phyloP scores from a whole-genome alignment of 2,113 vertebrate species.

The Noturus placidus region DNA sequence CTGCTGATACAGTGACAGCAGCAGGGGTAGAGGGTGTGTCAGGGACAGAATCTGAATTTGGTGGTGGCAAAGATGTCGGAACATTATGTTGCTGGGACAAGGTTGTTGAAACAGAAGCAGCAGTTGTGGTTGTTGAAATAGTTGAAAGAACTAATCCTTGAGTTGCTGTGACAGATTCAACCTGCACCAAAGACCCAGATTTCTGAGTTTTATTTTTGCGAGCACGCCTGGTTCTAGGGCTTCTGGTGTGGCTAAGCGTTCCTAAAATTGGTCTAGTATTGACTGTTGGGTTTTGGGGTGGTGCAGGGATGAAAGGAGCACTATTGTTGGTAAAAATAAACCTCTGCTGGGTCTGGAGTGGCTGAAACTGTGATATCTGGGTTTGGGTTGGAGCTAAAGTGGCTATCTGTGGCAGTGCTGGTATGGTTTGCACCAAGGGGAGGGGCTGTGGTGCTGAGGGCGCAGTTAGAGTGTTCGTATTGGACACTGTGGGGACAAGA shows the following conservation, averaged over 20 bases:
- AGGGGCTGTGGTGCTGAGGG: constrained; percentile 64
- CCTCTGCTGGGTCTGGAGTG: constrained; percentile 72
- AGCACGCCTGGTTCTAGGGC: constrained; percentile 67
- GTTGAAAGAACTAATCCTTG: constrained; percentile 14
- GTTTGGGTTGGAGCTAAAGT: constrained; percentile 65
- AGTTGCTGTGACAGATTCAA: not conserved
- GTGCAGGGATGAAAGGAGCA: constrained; percentile 50
- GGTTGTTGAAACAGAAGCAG: constrained; percentile 21
- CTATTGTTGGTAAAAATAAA: constrained; percentile 66
- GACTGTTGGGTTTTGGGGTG: constrained; percentile 52
- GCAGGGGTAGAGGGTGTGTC: constrained; percentile 24
- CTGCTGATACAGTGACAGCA: constrained; percentile 45
- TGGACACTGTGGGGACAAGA: constrained; percentile 69
- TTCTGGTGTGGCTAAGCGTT: constrained; percentile 63
- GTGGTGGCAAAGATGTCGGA: not conserved
- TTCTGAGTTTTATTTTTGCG: constrained; percentile 65
- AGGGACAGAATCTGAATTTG: constrained; percentile 25
- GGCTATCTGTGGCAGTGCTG: constrained; percentile 65
- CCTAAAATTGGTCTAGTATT: constrained; percentile 70
- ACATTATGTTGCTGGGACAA: constrained; percentile 1
- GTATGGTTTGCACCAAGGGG: constrained; percentile 70
- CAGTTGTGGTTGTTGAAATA: constrained; percentile 15
- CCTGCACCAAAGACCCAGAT: constrained; percentile 29
- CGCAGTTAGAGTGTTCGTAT: constrained; percentile 52
- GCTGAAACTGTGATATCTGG: constrained; percentile 66